Evolutionary conservation across 2,797 vertebrate genomes (phyloP), one percentile per base, ranked within the genome.

Genomic region (Enteromius trimaculatus): DNA sequence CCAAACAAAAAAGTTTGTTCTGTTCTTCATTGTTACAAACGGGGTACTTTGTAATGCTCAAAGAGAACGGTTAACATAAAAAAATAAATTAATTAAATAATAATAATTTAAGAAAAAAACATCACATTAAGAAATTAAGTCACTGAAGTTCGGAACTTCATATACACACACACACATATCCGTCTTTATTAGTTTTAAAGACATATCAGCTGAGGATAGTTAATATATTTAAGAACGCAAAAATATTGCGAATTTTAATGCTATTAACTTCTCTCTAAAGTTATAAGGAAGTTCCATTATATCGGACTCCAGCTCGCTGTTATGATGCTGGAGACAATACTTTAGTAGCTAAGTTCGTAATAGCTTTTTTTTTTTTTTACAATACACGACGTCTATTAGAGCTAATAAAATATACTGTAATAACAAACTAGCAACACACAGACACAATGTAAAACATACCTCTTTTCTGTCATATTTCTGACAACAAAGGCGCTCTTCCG

Each of bases 401-500:
- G 0, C 53, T 0, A 0, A 10, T n/a, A 31, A 21, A 42, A n/a
- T 9, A 39, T 0, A 19, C 0, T 14, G 26, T 70, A 60, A 47
- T 39, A 23, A 29, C 26, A 14, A 13, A 51, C 26, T 26, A 77
- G 2, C 3, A n/a, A 11, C 16, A 23, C 0, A 58, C 10, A 76
- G 2, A 82, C 1, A 53, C 3, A 53, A 65, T 9, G 14, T 21
- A 6, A 68, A 37, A 77, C 74, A 19, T 69, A 49, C 81, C 74
- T 70, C 26, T 78, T n/a, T 16, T 78, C 82, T 26, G 65, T 71
- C 75, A 78, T 70, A 69, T 77, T 71, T 77, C 49, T 77, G 44
- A 83, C 80, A 66, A 75, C 81, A 83, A 60, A 83, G 23, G 8
- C 51, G 26, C 51, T 64, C 2, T 71, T 83, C 82, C 82, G 74